phyloP scores from a whole-genome alignment of 92 coral and sea anemone species.

The Palythoa grandiflora region DNA sequence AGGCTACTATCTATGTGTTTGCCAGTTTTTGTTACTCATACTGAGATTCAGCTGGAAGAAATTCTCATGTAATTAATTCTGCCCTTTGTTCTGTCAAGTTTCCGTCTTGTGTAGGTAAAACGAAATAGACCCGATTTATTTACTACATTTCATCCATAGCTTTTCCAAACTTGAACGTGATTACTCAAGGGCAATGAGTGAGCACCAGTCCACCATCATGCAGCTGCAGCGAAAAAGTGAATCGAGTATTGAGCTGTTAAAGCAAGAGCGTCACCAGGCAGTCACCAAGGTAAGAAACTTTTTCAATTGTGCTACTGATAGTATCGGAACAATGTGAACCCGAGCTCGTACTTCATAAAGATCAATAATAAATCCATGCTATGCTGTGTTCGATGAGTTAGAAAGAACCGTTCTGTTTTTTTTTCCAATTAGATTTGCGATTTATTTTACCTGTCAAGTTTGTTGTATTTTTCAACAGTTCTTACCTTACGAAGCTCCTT shows the following conservation, averaged over 20 bases:
- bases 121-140: background rate
- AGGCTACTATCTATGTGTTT: too few relatives aligned
- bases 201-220: conserved; percentile 78
- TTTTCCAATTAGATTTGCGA: too few relatives aligned
- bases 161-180: conserved; percentile 82
- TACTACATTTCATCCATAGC: conserved; percentile 25
- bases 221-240: conserved; percentile 89
- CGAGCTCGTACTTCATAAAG: too few relatives aligned
- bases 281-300: conserved; percentile 67
- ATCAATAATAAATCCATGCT: too few relatives aligned
- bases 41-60: too few relatives aligned
- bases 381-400: too few relatives aligned
- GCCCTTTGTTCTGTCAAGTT: too few relatives aligned
- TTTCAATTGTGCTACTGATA: background rate
- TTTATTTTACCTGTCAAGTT: too few relatives aligned
- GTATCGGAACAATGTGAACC: too few relatives aligned
- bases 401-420: too few relatives aligned
- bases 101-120: background rate
- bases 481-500: background rate
- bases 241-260: conserved; percentile 73
- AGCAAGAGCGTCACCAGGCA: conserved; percentile 84
- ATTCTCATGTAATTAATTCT: too few relatives aligned
- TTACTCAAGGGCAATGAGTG: conserved; percentile 77
- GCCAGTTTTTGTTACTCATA: too few relatives aligned
- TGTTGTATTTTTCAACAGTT: background rate